These are phyloP conservation scores for Hirundichthys speculiger DNA, from an alignment of 2,113 vertebrate genomes.

Conservation along the genomic window DNA sequence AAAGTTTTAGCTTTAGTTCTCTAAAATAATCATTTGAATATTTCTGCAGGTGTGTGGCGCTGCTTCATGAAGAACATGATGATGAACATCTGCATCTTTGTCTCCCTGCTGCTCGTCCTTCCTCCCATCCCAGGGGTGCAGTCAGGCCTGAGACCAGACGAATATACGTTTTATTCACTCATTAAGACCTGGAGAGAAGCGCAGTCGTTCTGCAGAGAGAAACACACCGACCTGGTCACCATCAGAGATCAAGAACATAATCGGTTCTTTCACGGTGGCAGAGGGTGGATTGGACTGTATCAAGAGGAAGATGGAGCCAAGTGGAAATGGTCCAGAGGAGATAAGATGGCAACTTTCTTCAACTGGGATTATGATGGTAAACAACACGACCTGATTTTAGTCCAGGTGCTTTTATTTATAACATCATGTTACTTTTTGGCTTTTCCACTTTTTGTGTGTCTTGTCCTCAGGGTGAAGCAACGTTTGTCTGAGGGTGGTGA, in stretches of 20 bases:
- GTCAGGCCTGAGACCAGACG: neutral
- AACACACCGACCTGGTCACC: conserved; percentile 20
- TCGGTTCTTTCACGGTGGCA: accelerated
- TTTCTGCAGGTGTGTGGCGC: too few relatives aligned
- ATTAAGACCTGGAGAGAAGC: accelerated
- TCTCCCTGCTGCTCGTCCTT: conserved; percentile 8
- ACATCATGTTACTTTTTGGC: too few relatives aligned
- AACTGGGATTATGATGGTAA: accelerated
- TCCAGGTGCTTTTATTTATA: too few relatives aligned
- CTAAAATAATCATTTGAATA: too few relatives aligned
- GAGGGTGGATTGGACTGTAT: conserved; percentile 40
- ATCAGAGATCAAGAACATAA: neutral
- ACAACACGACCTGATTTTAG: too few relatives aligned
- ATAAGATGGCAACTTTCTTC: neutral
- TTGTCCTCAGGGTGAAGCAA: too few relatives aligned
- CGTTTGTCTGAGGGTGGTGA: too few relatives aligned
- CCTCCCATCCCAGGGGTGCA: neutral
- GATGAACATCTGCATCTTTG: neutral
- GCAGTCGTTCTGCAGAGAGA: neutral
- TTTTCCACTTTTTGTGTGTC: too few relatives aligned
- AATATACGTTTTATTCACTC: too few relatives aligned
- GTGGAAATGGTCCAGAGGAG: conserved; percentile 45
- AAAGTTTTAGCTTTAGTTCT: too few relatives aligned
- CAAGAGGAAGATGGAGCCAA: neutral
- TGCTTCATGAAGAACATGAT: conserved; percentile 12